Percentiles rank a stretch among this genome's conserved stretches.
These are phyloP conservation scores for Machimus rusticus DNA, from an alignment of 2,888 invertebrate species.

Conservation along the genomic window DNA sequence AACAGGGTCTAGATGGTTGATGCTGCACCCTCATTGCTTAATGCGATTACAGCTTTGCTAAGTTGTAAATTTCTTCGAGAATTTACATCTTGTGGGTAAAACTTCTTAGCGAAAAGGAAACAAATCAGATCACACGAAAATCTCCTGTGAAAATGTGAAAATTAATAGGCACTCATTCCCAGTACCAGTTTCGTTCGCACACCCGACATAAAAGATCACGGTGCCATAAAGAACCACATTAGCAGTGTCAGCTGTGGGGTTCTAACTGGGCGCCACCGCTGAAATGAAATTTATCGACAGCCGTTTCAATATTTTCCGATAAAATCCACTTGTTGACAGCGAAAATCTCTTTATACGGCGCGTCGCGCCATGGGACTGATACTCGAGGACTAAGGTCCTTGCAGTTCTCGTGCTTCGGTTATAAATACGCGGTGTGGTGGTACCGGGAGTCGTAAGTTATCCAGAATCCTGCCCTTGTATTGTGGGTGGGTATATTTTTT, in stretches of 20 bases:
- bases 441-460: not conserved
- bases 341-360: conserved; percentile 5
- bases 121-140: not conserved
- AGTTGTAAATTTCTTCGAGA: not conserved
- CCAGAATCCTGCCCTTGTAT: not conserved
- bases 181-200: not conserved
- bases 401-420: not conserved
- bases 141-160: not conserved
- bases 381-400: not conserved
- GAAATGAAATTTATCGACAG: conserved; percentile 16
- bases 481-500: not conserved
- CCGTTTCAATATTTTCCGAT: conserved; percentile 21
- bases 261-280: not conserved
- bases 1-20: not conserved
- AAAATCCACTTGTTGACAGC: conserved; percentile 31
- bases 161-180: not conserved
- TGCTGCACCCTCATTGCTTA: not conserved
- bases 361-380: not conserved
- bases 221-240: not conserved
- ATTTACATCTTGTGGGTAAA: not conserved
- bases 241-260: not conserved
- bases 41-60: not conserved
- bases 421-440: not conserved
- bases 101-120: not conserved
- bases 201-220: not conserved